Conservation (phyloP, 2,888 invertebrate species). For the Leucoma salicis region DNA sequence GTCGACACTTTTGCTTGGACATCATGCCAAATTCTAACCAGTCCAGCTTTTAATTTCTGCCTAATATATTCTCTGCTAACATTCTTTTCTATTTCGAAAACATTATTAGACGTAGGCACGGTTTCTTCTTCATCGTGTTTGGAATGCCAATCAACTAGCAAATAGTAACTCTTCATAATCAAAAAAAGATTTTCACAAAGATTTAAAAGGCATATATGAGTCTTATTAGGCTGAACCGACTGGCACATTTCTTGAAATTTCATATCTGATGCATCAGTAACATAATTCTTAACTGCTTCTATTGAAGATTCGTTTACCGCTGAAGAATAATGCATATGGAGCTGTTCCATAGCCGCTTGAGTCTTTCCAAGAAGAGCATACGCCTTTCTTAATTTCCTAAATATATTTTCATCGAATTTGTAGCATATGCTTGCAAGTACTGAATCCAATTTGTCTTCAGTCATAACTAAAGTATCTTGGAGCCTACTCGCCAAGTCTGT, state of each 20-base stretch:
- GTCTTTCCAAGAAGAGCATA: conserved; percentile 95
- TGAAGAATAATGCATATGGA: conserved; percentile 97
- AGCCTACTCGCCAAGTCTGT: conserved; percentile 92
- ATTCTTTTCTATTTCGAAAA: conserved; percentile 83
- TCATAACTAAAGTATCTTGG: conserved; percentile 94
- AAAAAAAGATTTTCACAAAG: conserved; percentile 93
- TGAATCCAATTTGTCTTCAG: conserved; percentile 94
- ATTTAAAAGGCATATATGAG: conserved; percentile 88
- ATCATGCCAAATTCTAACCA: conserved; percentile 95
- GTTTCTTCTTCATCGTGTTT: conserved; percentile 65
- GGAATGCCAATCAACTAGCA: conserved; percentile 90
- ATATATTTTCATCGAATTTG: conserved; percentile 89
- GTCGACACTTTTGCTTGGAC: conserved; percentile 94
- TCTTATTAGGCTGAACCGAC: conserved; percentile 65
- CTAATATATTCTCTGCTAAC: conserved; percentile 90
- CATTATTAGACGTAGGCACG: conserved; percentile 47
- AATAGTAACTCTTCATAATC: conserved; percentile 90
- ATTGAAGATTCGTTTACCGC: conserved; percentile 92
- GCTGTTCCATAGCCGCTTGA: conserved; percentile 95
- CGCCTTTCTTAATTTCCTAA: conserved; percentile 92
- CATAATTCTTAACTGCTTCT: conserved; percentile 81
- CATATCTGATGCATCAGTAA: conserved; percentile 48
- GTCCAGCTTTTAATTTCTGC: conserved; percentile 94
- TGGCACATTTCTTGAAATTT: conserved; percentile 92
- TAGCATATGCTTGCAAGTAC: conserved; percentile 90